A percentile compares a stretch with the other conserved stretches of the same genome.
These are phyloP conservation scores for Pardosa pseudoannulata DNA, from an alignment of 2,888 invertebrate species.

Conservation along the genomic window DNA sequence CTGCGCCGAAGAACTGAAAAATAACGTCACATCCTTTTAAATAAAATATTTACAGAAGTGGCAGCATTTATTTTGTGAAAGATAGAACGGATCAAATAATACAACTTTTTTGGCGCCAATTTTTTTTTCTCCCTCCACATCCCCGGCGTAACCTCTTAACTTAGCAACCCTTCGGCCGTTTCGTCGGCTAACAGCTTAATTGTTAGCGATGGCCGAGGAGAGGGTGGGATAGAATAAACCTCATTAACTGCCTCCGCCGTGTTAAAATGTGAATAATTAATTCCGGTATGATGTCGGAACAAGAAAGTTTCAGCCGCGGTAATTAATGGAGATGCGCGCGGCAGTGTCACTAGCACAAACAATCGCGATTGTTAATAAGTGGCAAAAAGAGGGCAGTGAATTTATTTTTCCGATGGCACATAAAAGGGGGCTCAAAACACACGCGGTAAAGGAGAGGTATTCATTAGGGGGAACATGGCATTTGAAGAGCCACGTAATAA, in stretches of 20 bases:
- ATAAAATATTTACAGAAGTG: no score
- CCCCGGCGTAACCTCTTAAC: not conserved
- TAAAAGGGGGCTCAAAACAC: not conserved
- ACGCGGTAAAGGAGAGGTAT: constrained; percentile 2
- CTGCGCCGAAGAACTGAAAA: no score
- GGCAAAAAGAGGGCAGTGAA: constrained; percentile 43
- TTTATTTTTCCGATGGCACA: constrained; percentile 20
- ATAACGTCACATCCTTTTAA: no score
- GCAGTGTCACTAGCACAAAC: constrained; percentile 59
- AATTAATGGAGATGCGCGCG: constrained; percentile 40
- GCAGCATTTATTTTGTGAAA: no score
- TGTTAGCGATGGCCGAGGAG: constrained; percentile 42
- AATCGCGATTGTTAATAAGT: constrained; percentile 59
- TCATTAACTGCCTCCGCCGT: constrained; percentile 67
- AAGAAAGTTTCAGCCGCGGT: constrained; percentile 46
- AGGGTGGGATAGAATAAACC: constrained; percentile 50
- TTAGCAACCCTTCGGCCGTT: constrained; percentile 32
- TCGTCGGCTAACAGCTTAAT: constrained; percentile 63
- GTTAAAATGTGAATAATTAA: constrained; percentile 71
- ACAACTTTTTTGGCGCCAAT: not conserved
- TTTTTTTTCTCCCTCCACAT: not conserved
- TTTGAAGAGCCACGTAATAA: not conserved
- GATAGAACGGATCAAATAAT: not conserved
- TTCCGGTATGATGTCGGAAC: constrained; percentile 66
- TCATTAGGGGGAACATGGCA: not conserved